Conservation (phyloP, 2,888 invertebrate genomes). For the Xestia rhomboidea region DNA sequence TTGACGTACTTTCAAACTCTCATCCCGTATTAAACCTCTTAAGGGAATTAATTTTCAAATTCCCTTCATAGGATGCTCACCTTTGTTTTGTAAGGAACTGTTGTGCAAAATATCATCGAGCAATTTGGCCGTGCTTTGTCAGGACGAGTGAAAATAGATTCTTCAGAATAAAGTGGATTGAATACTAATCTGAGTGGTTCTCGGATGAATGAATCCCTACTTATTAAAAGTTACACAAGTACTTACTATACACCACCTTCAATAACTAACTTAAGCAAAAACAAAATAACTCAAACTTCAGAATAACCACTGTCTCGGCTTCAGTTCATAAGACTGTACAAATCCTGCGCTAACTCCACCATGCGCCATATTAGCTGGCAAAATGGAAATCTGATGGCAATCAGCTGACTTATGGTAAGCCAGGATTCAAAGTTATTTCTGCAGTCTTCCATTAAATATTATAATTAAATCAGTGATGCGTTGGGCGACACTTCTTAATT, state of each 20-base stretch:
- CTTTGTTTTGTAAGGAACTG: not conserved
- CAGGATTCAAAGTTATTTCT: constrained; percentile 77
- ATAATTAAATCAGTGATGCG: constrained; percentile 79
- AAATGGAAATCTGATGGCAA: constrained; percentile 72
- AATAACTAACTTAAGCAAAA: no score
- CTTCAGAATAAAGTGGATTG: not conserved
- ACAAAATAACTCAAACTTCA: not conserved
- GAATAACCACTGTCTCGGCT: not conserved
- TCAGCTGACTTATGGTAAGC: constrained; percentile 79
- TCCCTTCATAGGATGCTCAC: not conserved
- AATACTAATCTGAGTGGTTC: no score
- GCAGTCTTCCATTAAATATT: constrained; percentile 77
- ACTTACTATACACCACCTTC: no score
- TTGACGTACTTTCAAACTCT: not conserved
- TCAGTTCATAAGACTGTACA: constrained; percentile 16
- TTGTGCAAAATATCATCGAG: not conserved
- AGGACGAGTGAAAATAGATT: not conserved
- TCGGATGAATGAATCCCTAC: no score
- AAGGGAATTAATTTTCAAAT: not conserved
- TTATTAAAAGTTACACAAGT: no score
- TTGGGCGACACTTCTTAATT: constrained; percentile 70
- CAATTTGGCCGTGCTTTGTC: not conserved
- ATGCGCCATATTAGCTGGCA: constrained; percentile 68
- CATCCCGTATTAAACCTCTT: not conserved
- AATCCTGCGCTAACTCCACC: constrained; percentile 60